Conservation (phyloP, 2,888 invertebrate species). For the Chloroclysta siterata region DNA sequence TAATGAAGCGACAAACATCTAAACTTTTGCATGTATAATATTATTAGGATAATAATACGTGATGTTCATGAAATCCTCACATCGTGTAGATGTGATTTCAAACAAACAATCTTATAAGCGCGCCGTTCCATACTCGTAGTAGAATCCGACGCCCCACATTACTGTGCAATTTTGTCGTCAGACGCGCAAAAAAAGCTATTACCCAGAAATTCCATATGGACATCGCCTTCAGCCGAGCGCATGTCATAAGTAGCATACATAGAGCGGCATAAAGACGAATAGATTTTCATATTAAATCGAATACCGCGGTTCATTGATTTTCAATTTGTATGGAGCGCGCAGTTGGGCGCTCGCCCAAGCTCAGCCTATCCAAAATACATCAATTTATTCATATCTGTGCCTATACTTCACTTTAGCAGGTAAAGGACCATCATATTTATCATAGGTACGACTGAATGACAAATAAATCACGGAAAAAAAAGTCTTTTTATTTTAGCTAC, state of each 20-base stretch:
- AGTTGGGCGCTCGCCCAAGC: constrained; percentile 41
- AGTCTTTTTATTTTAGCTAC: no score
- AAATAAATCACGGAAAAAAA: no score
- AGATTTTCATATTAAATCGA: constrained; percentile 76
- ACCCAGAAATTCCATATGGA: constrained; percentile 47
- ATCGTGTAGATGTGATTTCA: no score
- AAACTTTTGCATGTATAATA: no score
- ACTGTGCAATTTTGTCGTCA: constrained; percentile 23
- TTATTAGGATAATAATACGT: no score
- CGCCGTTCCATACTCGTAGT: no score
- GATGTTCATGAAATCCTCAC: no score
- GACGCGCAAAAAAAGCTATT: constrained; percentile 48
- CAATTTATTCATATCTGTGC: constrained; percentile 8
- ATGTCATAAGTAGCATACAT: constrained; percentile 39
- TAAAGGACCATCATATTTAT: not conserved
- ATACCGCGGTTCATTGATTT: constrained; percentile 79
- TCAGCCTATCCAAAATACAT: constrained; percentile 8
- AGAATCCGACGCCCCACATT: no score
- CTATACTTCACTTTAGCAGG: not conserved
- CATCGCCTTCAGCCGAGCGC: constrained; percentile 41
- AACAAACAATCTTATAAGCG: no score
- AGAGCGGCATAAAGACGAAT: constrained; percentile 61
- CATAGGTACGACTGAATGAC: not conserved
- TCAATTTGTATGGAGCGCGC: constrained; percentile 75
- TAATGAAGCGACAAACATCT: no score